These are phyloP conservation scores for Nesogale talazaci DNA, from an alignment of 2,113 vertebrate species.

Conservation along the genomic window DNA sequence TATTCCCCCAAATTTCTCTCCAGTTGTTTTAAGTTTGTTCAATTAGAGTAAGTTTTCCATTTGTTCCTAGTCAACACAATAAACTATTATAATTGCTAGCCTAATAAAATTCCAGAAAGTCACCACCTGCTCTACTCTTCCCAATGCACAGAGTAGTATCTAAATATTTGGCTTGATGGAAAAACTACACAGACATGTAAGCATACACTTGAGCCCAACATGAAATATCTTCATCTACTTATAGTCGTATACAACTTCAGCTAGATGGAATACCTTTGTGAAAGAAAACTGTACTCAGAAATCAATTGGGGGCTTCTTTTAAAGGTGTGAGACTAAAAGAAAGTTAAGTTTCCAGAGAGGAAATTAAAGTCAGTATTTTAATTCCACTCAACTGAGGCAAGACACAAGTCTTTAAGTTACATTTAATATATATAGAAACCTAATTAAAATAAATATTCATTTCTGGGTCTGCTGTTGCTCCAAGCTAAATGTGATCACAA, in stretches of 20 bases:
- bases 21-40: slow-evolving; percentile 65
- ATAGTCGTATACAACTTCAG: slow-evolving; percentile 40
- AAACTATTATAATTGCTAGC: slow-evolving; percentile 77
- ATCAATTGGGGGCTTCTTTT: slow-evolving; percentile 48
- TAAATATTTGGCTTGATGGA: slow-evolving; percentile 45
- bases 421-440: slow-evolving; percentile 62
- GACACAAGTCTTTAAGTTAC: slow-evolving; percentile 60
- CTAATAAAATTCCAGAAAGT: slow-evolving; percentile 75
- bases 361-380: slow-evolving; percentile 67
- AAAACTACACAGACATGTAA: slow-evolving; percentile 55
- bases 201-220: slow-evolving; percentile 54
- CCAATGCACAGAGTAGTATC: slow-evolving; percentile 58
- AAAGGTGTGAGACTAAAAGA: slow-evolving; percentile 56
- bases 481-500: slow-evolving; percentile 59
- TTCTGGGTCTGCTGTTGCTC: slow-evolving; percentile 66
- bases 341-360: slow-evolving; percentile 58
- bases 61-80: slow-evolving; percentile 76
- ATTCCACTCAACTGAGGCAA: slow-evolving; percentile 66
- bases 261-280: slow-evolving; percentile 50
- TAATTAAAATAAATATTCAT: slow-evolving; percentile 70
- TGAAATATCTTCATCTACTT: slow-evolving; percentile 39
- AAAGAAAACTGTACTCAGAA: slow-evolving; percentile 70
- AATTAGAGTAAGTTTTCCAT: slow-evolving; percentile 73
- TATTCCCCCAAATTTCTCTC: slow-evolving; percentile 34
- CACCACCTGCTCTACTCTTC: slow-evolving; percentile 53